Evolutionary conservation across 2,888 invertebrate genomes (phyloP).

Genomic region (Pachymerium ferrugineum): DNA sequence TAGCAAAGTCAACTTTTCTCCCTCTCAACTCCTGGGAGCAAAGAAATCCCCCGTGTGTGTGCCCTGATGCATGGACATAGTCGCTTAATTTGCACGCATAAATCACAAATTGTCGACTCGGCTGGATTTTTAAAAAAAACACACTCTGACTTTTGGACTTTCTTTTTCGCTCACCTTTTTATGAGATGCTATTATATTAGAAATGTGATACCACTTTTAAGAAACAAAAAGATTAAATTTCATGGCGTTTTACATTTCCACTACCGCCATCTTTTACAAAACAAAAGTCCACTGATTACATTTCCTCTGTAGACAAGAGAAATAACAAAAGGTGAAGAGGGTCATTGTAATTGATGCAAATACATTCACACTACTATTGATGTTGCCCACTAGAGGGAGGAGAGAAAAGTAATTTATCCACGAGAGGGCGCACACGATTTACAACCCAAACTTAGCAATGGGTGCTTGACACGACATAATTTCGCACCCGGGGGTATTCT

Average conservation of each 20-base stretch:
- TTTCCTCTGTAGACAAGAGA: neutral
- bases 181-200: neutral
- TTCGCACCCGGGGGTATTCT: neutral
- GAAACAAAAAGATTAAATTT: neutral
- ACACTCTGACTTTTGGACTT: neutral
- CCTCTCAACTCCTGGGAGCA: neutral
- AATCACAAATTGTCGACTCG: conserved; percentile 18
- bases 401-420: neutral
- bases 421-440: neutral
- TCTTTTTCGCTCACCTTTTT: neutral
- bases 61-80: conserved; percentile 21
- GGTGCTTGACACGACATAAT: conserved; percentile 9
- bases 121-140: conserved; percentile 21
- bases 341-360: conserved; percentile 18
- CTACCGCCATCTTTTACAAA: no score
- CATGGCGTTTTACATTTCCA: no score
- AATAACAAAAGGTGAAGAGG: neutral
- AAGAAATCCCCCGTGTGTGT: conserved; percentile 14
- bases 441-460: neutral
- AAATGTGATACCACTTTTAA: neutral
- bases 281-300: no score
- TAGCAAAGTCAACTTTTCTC: conserved; percentile 3
- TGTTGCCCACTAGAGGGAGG: neutral
- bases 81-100: conserved; percentile 18
- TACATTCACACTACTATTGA: conserved; percentile 15